Conservation (phyloP, 2,113 vertebrate species). For the Pardalotus punctatus region DNA sequence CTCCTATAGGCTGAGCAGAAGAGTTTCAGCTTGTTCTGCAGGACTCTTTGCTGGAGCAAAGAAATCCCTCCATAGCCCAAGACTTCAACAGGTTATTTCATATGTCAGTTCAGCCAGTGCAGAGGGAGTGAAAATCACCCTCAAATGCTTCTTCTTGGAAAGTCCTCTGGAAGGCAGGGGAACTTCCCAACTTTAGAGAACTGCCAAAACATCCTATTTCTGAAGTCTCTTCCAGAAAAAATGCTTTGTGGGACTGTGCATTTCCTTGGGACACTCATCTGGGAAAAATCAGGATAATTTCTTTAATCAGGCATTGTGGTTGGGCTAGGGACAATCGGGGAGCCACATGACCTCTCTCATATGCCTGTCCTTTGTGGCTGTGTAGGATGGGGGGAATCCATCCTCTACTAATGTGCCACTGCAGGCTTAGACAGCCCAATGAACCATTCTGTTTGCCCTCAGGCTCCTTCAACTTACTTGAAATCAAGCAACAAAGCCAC, state of each 20-base stretch:
- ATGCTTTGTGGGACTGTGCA: background rate
- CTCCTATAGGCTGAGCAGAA: background rate
- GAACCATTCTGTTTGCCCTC: slow-evolving; percentile 1
- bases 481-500: background rate
- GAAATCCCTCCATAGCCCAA: background rate
- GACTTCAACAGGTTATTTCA: background rate
- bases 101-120: background rate
- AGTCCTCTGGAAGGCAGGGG: background rate
- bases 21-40: background rate
- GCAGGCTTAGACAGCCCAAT: background rate
- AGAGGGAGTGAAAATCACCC: slow-evolving; percentile 11
- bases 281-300: slow-evolving; percentile 8
- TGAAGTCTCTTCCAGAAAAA: background rate
- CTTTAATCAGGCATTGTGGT: background rate
- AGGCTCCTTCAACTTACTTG: background rate
- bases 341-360: background rate
- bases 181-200: background rate
- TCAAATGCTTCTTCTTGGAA: slow-evolving; percentile 8
- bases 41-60: background rate
- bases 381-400: background rate
- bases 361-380: background rate
- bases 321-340: background rate
- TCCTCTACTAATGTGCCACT: background rate
- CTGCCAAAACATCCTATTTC: background rate
- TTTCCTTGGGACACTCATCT: background rate